Conservation (phyloP, 2,888 invertebrate genomes). For the Megalurothrips usitatus region DNA sequence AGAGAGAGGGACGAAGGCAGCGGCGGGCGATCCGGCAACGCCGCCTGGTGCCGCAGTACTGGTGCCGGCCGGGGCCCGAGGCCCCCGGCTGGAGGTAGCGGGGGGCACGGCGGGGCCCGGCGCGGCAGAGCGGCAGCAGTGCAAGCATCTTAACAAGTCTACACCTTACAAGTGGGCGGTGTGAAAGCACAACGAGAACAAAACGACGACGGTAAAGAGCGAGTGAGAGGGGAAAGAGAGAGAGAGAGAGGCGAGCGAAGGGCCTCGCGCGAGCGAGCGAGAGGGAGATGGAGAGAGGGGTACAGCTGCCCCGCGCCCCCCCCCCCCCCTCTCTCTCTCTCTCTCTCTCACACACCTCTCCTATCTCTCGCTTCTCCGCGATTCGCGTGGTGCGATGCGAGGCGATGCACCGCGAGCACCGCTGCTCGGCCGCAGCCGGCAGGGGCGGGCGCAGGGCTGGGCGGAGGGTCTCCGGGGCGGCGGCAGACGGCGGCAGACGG, state of each 20-base stretch:
- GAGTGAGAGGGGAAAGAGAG: slow-evolving; percentile 5
- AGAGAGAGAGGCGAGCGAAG: neutral
- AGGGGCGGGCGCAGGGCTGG: too few relatives aligned
- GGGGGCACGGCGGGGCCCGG: neutral
- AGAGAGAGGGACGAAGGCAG: neutral
- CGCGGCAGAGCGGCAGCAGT: neutral
- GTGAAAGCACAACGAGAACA: slow-evolving; percentile 24
- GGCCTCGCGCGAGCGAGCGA: neutral
- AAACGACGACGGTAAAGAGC: slow-evolving; percentile 3
- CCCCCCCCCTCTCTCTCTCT: neutral
- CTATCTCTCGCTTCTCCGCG: neutral
- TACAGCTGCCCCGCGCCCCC: neutral
- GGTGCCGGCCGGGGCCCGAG: neutral
- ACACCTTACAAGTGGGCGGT: slow-evolving; percentile 24
- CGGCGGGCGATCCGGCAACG: neutral
- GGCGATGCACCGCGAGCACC: too few relatives aligned
- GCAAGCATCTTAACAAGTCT: slow-evolving; percentile 21
- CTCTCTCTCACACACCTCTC: neutral
- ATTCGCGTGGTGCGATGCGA: too few relatives aligned
- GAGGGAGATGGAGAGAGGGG: neutral
- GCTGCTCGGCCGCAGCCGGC: too few relatives aligned
- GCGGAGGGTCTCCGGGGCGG: too few relatives aligned
- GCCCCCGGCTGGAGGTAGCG: neutral
- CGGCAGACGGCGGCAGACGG: too few relatives aligned
- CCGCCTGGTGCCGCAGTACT: neutral